phyloP scores from a whole-genome alignment of 2,797 vertebrate species.

The Neosilurus mollespiculum region DNA sequence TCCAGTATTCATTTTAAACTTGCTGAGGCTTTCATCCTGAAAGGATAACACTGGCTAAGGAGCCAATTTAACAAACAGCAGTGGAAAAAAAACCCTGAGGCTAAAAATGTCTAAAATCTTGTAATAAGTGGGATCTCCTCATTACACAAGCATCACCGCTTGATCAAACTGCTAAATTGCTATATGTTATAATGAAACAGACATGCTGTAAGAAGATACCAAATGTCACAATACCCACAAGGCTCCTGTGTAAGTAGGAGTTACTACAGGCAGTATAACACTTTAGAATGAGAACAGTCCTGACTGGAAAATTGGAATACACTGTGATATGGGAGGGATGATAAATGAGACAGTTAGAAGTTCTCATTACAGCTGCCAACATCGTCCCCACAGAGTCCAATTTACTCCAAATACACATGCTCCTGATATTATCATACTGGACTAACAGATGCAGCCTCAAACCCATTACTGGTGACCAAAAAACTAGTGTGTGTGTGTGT shows the following conservation, averaged over 20 bases:
- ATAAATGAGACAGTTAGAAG: slow-evolving; percentile 6
- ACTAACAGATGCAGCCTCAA: slow-evolving; percentile 8
- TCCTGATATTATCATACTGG: neutral
- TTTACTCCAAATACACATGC: slow-evolving; percentile 7
- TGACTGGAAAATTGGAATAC: neutral
- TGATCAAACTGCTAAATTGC: neutral
- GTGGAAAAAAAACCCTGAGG: neutral
- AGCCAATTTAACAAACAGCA: neutral
- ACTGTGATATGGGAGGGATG: slow-evolving; percentile 3
- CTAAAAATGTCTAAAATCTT: neutral
- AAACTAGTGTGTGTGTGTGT: neutral
- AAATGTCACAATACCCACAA: neutral
- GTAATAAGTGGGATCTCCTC: neutral
- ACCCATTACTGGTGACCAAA: neutral
- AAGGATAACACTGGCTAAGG: neutral
- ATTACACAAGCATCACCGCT: neutral
- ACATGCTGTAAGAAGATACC: neutral
- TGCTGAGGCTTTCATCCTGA: too few relatives aligned
- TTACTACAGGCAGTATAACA: neutral
- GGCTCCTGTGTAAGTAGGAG: neutral
- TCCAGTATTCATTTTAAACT: neutral
- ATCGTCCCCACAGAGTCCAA: neutral
- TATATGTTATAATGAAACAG: neutral
- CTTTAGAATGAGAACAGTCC: neutral
- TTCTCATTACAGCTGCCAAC: neutral